Evolutionary conservation across 2,113 vertebrate genomes (phyloP).

Genomic region (Neodontobutis hainanensis): DNA sequence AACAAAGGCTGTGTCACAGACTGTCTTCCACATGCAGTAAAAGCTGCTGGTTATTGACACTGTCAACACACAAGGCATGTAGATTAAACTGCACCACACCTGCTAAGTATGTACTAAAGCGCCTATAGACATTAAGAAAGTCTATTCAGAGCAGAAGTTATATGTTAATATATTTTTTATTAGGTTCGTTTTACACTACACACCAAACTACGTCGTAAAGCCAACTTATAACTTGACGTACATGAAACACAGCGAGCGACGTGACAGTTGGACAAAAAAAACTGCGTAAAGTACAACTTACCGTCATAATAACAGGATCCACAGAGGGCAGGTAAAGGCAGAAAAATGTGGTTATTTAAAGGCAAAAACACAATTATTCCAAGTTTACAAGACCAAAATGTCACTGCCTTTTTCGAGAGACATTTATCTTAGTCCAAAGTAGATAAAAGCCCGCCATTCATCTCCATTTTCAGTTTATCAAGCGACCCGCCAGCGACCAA

Average conservation of each 20-base stretch:
- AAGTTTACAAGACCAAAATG: conserved; percentile 8
- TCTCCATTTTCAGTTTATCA: conserved; percentile 15
- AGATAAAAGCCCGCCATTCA: conserved; percentile 66
- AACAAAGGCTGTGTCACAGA: conserved; percentile 36
- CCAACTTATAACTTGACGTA: neutral
- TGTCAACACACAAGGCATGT: conserved; percentile 40
- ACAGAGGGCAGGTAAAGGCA: conserved; percentile 20
- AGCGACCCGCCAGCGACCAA: conserved; percentile 2
- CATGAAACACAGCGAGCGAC: neutral
- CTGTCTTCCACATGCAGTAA: conserved; percentile 8
- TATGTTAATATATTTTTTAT: too few relatives aligned
- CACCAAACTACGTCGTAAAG: neutral
- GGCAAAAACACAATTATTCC: neutral
- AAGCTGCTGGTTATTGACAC: conserved; percentile 20
- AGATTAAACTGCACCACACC: conserved; percentile 12
- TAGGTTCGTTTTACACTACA: neutral
- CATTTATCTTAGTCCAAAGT: conserved; percentile 3
- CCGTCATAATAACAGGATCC: conserved; percentile 78
- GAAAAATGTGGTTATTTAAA: conserved; percentile 34
- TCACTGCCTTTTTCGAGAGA: conserved; percentile 17
- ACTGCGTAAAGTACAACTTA: conserved; percentile 53
- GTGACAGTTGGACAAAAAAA: conserved; percentile 23
- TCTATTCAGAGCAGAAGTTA: too few relatives aligned
- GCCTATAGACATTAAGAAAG: too few relatives aligned
- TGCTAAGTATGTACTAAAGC: neutral